Base-by-base conservation (phyloP, 2,113 vertebrate genomes). In the Geococcyx californianus region DNA sequence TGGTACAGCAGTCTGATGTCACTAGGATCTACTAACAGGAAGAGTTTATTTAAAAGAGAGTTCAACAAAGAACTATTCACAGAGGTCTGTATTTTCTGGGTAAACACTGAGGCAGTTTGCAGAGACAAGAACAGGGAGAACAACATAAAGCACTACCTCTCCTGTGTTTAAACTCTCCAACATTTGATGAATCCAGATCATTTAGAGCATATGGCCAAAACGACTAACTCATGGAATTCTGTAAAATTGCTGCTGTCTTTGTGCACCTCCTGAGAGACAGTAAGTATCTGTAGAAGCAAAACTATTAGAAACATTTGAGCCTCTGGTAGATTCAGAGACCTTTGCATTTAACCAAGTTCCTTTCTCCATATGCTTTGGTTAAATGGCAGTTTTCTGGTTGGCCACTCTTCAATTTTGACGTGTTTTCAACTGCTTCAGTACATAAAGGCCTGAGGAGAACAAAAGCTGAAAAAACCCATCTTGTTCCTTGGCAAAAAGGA, bases 1-100 rank as follows among this genome's bases (percentile, higher is more conserved):
- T 68, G 93, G 88, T 96, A 95, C 92, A 95, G 56, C 82, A 87
- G 66, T 58, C 73, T 81, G 77, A 55, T 92, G 94, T 75, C 93
- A 62, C 64, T 23, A 14, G 47, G 10, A 95, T 55, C 54, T 79
- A 64, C 78, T 87, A 67, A 91, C 16, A 63, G 28, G 52, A 93
- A 89, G 89, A 94, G 56, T 93, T 94, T 59, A 52, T 85, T 86
- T 52, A 40, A 20, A 73, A 75, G 58, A 62, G 38, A 24, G 28
- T 55, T 82, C 55, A 44, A 68, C 36, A 78, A 64, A 55, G 24
- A 89, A 58, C 56, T 60, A 51, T 55, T 72, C 64, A 64, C 26
- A 77, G n/a, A 82, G 6, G n/a, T 95, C 83, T 93, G 25, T 24
- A 13, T 68, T 90, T 86, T 89, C 66, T 75, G 78, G 60, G 34